Evolutionary conservation across 2,797 vertebrate genomes (phyloP), one percentile per base, ranked within the genome.

Genomic region (Danio tinwini): DNA sequence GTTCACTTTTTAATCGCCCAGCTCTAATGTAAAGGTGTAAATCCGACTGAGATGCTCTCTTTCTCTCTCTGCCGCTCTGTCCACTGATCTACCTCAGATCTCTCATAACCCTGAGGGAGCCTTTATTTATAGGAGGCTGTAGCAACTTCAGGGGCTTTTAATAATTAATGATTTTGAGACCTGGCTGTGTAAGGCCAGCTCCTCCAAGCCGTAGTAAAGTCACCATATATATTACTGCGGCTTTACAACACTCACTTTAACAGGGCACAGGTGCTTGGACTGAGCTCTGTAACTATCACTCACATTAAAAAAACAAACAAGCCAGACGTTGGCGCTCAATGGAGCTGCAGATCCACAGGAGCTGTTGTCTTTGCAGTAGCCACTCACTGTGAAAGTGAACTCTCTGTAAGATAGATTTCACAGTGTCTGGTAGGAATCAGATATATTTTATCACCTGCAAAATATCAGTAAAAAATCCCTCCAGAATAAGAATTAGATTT

Each of bases 111-210:
- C 72, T 63, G 42, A 50, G 77, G 84, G 84, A 81, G 50, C 58
- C 74, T 73, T 68, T 84, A 83, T 89, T 87, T 87, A 87, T 83
- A 86, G 82, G 62, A 83, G 50, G 55, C 61, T 76, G 67, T 81
- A 62, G 81, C 80, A 86, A 88, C 86, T 76, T 87, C 83, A 88
- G 80, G 84, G 74, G 84, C 78, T 79, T 79, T 85, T 68, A 84
- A 89, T 90, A 83, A 87, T 84, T 85, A 80, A 88, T 87, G 76
- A 39, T 78, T 81, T 58, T 67, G 53, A 16, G 64, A 68, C 87
- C 71, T 72, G 13, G 58, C n/a, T 3, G 69, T 17, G 14, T 82
- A 64, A 86, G 81, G 64, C 21, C 40, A 65, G 67, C 21, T 29
- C 47, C 64, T 81, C 62, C 82, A 70, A 74, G 8, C 5, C 63